A percentile compares a stretch with the other conserved stretches of the same genome.
Conservation (phyloP, 1,140 invertebrate species). For the Cecropterus lyciades region DNA sequence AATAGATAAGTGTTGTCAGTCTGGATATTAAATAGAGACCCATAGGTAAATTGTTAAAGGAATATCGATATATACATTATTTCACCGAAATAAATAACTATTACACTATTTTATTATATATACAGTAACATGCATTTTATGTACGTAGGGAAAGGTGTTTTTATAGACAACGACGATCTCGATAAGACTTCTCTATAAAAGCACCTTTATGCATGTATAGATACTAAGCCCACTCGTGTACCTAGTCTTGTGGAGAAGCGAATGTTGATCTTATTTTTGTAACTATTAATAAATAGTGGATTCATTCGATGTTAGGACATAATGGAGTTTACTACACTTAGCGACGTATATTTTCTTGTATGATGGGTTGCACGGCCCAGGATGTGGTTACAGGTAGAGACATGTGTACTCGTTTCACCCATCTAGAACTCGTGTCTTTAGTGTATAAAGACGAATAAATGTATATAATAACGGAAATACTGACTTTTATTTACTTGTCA, state of each 20-base stretch:
- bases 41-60: background rate
- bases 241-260: conserved; percentile 23
- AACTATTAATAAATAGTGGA: conserved; percentile 31
- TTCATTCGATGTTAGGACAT: conserved; percentile 5
- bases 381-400: background rate
- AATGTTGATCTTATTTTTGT: conserved; percentile 25
- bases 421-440: conserved; percentile 3
- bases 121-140: conserved; percentile 5
- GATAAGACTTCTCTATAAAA: conserved; percentile 1
- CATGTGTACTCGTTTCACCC: background rate
- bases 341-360: background rate
- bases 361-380: background rate
- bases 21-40: background rate
- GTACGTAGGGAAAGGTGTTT: conserved; percentile 5
- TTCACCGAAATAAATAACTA: conserved; percentile 6
- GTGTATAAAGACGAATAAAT: conserved; percentile 64
- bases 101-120: conserved; percentile 12
- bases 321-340: background rate
- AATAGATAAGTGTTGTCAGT: conserved; percentile 1
- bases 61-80: conserved; percentile 1
- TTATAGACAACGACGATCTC: background rate
- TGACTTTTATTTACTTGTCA: conserved; percentile 34
- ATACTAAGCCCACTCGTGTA: conserved; percentile 8
- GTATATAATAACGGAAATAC: conserved; percentile 56
- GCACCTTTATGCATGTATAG: conserved; percentile 6